Evolutionary conservation across 2,113 vertebrate species (phyloP), one percentile per base, ranked within the genome.

Genomic region (Chelonoidis abingdonii): DNA sequence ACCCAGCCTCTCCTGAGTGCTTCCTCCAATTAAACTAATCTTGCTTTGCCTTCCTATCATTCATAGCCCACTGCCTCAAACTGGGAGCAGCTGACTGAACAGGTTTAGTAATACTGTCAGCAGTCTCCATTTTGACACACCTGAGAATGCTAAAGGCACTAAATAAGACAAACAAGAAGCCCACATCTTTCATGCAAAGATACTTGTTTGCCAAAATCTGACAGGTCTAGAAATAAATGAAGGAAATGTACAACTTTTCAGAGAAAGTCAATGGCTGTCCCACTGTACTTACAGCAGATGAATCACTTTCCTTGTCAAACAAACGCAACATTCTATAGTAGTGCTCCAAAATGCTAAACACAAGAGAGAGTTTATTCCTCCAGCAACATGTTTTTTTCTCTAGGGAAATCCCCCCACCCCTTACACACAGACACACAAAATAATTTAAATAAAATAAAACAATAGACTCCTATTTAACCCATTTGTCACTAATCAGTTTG

Each of bases 401-500:
- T 10, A 10, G n/a, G 19, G 35, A 72, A 22, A 19, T 72, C n/a
- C 8, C 21, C 22, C 47, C 47, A 89, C 69, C 44, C 44, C 75
- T 94, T 90, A 89, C 81, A 94, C 65, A 13, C 41, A 96, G 90
- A 44, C 38, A 83, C 84, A 80, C 83, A 83, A 95, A 96, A 93
- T 95, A 95, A 95, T 91, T 91, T 83, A 95, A 98, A 95, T 78
- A 84, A 94, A 91, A 95, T 50, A 76, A 91, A 84, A 75, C 62
- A 81, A 35, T 84, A 84, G 76, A 84, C 72, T 89, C 76, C 75
- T 92, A 92, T 93, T 95, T 93, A 96, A 95, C 93, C 92, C 90
- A 95, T 96, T 97, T 97, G 57, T 97, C 96, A 97, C 80, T 94
- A 96, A 95, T 83, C 89, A 91, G 88, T 95, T 95, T 93, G 87